Evolutionary conservation across 1,140 invertebrate genomes (phyloP), one percentile per base, ranked within the genome.

Genomic region (Galleria mellonella): DNA sequence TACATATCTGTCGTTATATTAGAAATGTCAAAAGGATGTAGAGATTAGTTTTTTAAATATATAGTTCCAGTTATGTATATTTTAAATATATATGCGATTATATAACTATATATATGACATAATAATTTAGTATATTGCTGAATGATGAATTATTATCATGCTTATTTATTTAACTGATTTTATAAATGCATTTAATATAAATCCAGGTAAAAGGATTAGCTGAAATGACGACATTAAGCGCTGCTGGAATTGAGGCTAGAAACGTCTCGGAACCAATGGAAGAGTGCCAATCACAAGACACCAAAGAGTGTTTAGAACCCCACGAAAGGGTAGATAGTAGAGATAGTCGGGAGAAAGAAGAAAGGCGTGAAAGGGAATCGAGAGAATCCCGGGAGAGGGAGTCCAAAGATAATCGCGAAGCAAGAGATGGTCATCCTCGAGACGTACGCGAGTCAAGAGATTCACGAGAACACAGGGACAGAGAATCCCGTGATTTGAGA

Each of bases 161-260:
- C n/a, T n/a, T 23, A 23, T 23, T 23, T 23, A 3, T 23, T 23
- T 6, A 6, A 23, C 17, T 23, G 2, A 23, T 23, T 6, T 23
- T 23, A 6, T 23, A 23, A 3, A 3, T 23, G 6, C 6, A 23
- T 23, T 23, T 2, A 3, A 3, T 23, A 23, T 3, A 23, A 23
- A 23, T 59, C 36, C 53, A 91, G 88, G 92, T 94, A 44, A 95
- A 96, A 87, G 95, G 96, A 69, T 88, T 97, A 67, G 94, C 95
- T 79, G 95, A 97, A 87, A 96, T 95, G 93, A 95, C 93, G 63
- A 93, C 93, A 75, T 88, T 93, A 78, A 92, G 91, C 69, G 88
- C 88, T 58, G 88, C 87, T 47, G 83, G 88, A 41, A 83, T 72
- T 59, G 78, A 79, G 37, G 60, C 71, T 41, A 72, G 77, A 62